These are phyloP conservation scores for Gracilinanus agilis DNA, from an alignment of 2,113 vertebrate genomes.

Conservation along the genomic window DNA sequence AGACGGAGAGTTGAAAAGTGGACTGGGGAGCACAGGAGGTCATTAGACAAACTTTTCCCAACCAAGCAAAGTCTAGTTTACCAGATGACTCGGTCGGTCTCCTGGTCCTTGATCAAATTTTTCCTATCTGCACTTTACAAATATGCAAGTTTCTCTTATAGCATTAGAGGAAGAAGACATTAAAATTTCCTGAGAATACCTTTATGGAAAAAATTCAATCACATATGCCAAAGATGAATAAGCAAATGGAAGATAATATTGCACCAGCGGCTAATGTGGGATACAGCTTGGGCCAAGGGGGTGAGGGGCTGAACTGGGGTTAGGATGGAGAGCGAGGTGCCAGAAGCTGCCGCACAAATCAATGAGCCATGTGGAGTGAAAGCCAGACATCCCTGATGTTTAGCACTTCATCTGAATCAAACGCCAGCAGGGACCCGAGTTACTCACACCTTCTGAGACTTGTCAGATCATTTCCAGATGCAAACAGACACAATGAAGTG, in stretches of 20 bases:
- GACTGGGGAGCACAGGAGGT: background rate
- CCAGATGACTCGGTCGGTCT: background rate
- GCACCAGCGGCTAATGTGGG: slow-evolving; percentile 61
- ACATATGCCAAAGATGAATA: slow-evolving; percentile 43
- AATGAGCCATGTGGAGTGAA: slow-evolving; percentile 59
- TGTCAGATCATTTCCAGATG: slow-evolving; percentile 68
- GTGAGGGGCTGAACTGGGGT: slow-evolving; percentile 65
- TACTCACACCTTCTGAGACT: slow-evolving; percentile 48
- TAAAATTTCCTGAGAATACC: slow-evolving; percentile 18
- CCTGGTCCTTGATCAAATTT: background rate
- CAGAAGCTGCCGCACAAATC: slow-evolving; percentile 80
- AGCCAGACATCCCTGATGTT: slow-evolving; percentile 67
- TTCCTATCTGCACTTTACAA: background rate
- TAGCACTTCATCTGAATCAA: slow-evolving; percentile 43
- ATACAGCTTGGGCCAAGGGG: slow-evolving; percentile 43
- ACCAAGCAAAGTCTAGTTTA: background rate
- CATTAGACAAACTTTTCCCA: background rate
- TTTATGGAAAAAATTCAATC: slow-evolving; percentile 64
- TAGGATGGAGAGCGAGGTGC: slow-evolving; percentile 76
- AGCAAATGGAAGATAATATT: slow-evolving; percentile 43
- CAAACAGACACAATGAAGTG: background rate
- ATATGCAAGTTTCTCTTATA: slow-evolving; percentile 4
- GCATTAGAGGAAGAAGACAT: background rate
- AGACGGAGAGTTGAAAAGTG: background rate
- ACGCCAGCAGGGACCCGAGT: slow-evolving; percentile 65